Percentiles rank a stretch among this genome's conserved stretches.
Conservation (phyloP, 2,888 invertebrate species). For the Caenorhabditis wallacei region DNA sequence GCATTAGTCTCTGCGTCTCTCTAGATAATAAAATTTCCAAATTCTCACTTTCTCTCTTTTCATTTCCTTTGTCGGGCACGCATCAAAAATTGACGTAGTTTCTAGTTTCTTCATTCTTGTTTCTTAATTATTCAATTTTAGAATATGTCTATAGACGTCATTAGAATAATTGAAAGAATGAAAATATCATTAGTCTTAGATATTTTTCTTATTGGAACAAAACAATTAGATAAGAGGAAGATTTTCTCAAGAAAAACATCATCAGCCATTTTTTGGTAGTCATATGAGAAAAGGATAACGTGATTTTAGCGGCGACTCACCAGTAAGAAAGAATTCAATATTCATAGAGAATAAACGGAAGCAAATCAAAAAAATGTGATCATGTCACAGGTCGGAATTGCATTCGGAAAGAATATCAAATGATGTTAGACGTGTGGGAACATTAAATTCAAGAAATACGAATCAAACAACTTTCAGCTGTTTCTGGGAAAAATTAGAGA, state of each 20-base stretch:
- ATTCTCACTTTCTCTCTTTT: neutral
- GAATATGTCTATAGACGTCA: too few species aligned
- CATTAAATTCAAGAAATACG: neutral
- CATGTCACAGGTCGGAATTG: constrained; percentile 5
- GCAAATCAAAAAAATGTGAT: constrained; percentile 24
- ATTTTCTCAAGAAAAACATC: neutral
- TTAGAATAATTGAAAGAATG: too few species aligned
- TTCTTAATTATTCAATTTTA: constrained; percentile 8
- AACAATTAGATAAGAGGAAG: neutral
- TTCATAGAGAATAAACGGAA: constrained; percentile 6
- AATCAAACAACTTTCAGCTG: constrained; percentile 10
- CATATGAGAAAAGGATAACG: constrained; percentile 20
- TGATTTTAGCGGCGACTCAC: constrained; percentile 21
- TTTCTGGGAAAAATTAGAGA: constrained; percentile 51
- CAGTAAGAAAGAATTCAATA: constrained; percentile 20
- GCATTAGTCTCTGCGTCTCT: constrained; percentile 27
- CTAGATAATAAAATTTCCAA: neutral
- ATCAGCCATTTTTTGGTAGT: constrained; percentile 6
- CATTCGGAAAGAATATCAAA: constrained; percentile 3
- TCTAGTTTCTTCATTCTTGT: constrained; percentile 6
- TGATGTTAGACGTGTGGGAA: constrained; percentile 5
- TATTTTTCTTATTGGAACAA: neutral
- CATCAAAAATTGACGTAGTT: constrained; percentile 8
- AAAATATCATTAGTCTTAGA: too few species aligned
- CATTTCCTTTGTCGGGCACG: constrained; percentile 2